Conservation (phyloP, 64 coral and sea anemone genomes). For the Trachythela sp. region DNA sequence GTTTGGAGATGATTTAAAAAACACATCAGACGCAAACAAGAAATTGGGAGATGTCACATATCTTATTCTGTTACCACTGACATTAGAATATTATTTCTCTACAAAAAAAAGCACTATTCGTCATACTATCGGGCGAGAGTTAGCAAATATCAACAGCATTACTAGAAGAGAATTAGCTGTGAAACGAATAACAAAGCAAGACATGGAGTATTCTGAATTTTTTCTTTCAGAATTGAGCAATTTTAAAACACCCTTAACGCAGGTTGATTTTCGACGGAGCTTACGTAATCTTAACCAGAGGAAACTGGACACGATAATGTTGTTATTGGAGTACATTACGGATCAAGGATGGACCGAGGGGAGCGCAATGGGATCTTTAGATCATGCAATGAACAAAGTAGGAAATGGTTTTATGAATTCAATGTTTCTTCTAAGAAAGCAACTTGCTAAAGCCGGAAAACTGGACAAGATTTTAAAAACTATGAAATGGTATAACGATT, state of each 20-base stretch:
- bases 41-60: neutral
- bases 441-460: neutral
- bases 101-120: neutral
- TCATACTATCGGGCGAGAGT: neutral
- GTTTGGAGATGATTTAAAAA: neutral
- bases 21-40: neutral
- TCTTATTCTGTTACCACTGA: neutral
- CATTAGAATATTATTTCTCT: neutral
- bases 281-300: neutral
- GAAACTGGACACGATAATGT: neutral
- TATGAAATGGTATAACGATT: conserved; percentile 43
- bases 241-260: neutral
- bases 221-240: neutral
- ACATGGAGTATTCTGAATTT: neutral
- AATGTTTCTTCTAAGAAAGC: conserved; percentile 21
- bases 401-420: conserved; percentile 36
- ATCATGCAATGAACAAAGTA: conserved; percentile 46
- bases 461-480: neutral
- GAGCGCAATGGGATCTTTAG: conserved; percentile 43
- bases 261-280: neutral
- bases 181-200: neutral
- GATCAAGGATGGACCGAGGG: conserved; percentile 47
- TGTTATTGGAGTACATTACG: neutral
- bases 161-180: neutral
- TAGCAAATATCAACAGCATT: neutral